These are phyloP conservation scores for Drosophila albomicans DNA, from an alignment of 1,140 invertebrate species.

Conservation along the genomic window DNA sequence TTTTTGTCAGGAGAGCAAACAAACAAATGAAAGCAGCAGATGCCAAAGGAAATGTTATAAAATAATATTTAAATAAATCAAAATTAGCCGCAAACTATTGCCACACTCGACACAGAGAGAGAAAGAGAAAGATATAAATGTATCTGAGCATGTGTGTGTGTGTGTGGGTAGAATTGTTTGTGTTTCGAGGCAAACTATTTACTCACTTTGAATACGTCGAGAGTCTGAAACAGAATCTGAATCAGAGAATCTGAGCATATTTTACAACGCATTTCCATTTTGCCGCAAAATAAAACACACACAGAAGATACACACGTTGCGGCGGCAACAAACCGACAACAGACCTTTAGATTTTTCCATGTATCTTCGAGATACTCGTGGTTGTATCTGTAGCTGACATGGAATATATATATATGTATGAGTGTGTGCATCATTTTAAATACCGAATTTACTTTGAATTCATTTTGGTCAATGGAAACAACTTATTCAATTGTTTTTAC, in stretches of 20 bases:
- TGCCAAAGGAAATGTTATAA: conserved; percentile 41
- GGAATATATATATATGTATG: not conserved
- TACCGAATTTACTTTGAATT: conserved; percentile 54
- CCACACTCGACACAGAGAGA: not conserved
- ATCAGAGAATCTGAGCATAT: conserved; percentile 46
- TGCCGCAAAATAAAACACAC: conserved; percentile 64
- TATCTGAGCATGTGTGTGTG: conserved; percentile 7
- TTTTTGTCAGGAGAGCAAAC: not conserved
- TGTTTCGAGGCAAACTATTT: conserved; percentile 45
- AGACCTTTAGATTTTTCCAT: conserved; percentile 22
- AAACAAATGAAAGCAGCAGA: not conserved
- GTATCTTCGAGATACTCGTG: conserved; percentile 49
- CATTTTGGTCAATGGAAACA: conserved; percentile 57
- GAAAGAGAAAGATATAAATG: not conserved
- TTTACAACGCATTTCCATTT: conserved; percentile 76
- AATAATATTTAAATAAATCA: conserved; percentile 78
- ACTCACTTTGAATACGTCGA: conserved; percentile 32
- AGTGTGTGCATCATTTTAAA: conserved; percentile 63
- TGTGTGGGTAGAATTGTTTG: conserved; percentile 16
- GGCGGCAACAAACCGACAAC: not conserved
- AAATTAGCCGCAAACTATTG: conserved; percentile 65
- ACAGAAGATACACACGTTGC: conserved; percentile 6
- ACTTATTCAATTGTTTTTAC: conserved; percentile 53
- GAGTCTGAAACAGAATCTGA: not conserved
- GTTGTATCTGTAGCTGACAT: conserved; percentile 24